phyloP scores from a whole-genome alignment of 2,797 vertebrate species.

The Distichodus sexfasciatus region DNA sequence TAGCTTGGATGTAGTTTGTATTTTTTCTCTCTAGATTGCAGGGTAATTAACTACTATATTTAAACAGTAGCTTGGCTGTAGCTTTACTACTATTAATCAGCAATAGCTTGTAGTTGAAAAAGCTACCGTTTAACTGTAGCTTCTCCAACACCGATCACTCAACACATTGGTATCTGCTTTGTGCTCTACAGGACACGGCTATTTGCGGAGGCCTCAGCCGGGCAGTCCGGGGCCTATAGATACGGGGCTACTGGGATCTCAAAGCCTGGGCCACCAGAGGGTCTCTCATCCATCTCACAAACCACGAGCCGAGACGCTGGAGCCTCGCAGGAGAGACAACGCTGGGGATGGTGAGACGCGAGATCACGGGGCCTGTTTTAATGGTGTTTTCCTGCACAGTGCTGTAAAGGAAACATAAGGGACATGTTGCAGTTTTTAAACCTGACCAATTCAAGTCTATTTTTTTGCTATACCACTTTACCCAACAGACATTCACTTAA shows the following conservation, averaged over 20 bases:
- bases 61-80: too few species aligned
- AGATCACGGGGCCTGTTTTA: too few species aligned
- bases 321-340: constrained; percentile 85
- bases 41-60: too few species aligned
- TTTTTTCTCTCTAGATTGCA: too few species aligned
- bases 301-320: constrained; percentile 79
- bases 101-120: too few species aligned
- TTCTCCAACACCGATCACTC: not conserved
- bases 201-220: constrained; percentile 76
- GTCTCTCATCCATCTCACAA: constrained; percentile 73
- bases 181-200: constrained; percentile 71
- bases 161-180: not conserved
- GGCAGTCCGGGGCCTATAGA: constrained; percentile 80
- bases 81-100: too few species aligned
- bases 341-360: constrained; percentile 74
- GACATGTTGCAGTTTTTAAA: not conserved
- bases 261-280: constrained; percentile 86
- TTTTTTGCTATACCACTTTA: too few species aligned
- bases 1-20: too few species aligned
- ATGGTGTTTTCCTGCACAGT: too few species aligned
- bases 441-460: too few species aligned
- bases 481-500: too few species aligned
- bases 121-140: not conserved
- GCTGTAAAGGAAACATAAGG: too few species aligned
- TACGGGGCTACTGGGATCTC: constrained; percentile 74